Evolutionary conservation across 53 echinoderm and acorn worm species (phyloP).

Genomic region (Pentamera pediparva): DNA sequence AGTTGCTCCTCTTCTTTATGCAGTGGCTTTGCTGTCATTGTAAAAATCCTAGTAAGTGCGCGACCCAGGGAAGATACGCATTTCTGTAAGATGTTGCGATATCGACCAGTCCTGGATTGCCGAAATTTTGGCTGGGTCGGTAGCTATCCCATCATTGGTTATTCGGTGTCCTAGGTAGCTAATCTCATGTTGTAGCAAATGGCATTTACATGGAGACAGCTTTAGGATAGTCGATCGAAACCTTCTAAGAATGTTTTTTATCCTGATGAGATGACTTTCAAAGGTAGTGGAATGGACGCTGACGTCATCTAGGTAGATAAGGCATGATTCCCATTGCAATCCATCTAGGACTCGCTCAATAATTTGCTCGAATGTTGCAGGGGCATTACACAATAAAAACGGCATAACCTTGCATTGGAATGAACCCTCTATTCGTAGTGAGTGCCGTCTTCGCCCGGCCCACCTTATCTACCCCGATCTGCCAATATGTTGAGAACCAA

Average conservation of each 20-base stretch:
- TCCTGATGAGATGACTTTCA: background rate
- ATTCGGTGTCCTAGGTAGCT: background rate
- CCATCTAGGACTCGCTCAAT: background rate
- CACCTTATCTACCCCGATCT: background rate
- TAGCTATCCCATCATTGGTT: constrained; percentile 2
- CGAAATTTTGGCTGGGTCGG: constrained; percentile 34
- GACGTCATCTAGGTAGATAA: background rate
- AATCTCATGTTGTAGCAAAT: background rate
- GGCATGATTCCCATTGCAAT: background rate
- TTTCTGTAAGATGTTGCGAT: constrained; percentile 3
- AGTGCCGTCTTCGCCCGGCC: background rate
- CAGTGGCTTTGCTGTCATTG: constrained; percentile 37
- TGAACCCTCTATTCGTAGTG: background rate
- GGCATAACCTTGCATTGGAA: no score
- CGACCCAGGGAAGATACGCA: constrained; percentile 29
- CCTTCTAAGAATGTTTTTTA: background rate
- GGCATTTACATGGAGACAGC: background rate
- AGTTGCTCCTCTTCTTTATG: constrained; percentile 22
- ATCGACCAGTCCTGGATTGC: constrained; percentile 29
- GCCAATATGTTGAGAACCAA: constrained; percentile 6
- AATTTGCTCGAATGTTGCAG: background rate
- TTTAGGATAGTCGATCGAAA: background rate
- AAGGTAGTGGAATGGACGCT: background rate
- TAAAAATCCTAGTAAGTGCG: constrained; percentile 30
- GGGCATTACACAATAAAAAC: background rate